Evolutionary conservation across 2,888 invertebrate species (phyloP).

Genomic region (Netelia fuscicornis): DNA sequence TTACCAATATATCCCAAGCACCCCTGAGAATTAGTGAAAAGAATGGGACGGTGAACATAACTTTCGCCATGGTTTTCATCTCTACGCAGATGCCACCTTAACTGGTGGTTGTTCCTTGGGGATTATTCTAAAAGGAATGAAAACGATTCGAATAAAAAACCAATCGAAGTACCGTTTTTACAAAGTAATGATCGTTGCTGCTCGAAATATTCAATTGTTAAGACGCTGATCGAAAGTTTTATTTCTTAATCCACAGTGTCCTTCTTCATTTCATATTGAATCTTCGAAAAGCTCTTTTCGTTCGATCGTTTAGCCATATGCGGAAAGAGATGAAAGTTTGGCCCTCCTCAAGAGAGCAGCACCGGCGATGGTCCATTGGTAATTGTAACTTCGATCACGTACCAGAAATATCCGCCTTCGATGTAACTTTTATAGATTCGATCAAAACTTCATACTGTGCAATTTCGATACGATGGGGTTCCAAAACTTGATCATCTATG

Average conservation of each 20-base stretch:
- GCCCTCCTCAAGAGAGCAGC: background rate
- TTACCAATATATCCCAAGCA: conserved; percentile 21
- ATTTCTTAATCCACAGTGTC: background rate
- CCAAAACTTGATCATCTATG: conserved; percentile 44
- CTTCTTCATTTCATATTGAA: background rate
- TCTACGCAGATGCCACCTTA: conserved; percentile 20
- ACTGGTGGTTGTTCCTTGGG: conserved; percentile 7
- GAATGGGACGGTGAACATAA: conserved; percentile 1
- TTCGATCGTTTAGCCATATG: conserved; percentile 15
- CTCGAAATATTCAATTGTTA: background rate
- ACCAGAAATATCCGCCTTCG: conserved; percentile 59
- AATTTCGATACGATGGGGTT: conserved; percentile 51
- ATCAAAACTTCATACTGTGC: conserved; percentile 57
- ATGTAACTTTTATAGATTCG: conserved; percentile 60
- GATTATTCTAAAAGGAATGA: background rate
- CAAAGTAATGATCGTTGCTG: background rate
- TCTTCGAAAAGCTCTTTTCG: conserved; percentile 27
- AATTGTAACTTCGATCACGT: conserved; percentile 60
- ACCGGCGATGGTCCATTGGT: conserved; percentile 17
- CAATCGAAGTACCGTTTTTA: background rate
- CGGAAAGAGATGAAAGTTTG: conserved; percentile 43
- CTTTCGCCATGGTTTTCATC: conserved; percentile 20
- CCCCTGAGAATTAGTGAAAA: conserved; percentile 44
- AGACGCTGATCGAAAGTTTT: background rate
- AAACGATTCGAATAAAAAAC: background rate